These are phyloP conservation scores for Caenorhabditis tropicalis DNA, from an alignment of 1,140 invertebrate species.

Conservation along the genomic window DNA sequence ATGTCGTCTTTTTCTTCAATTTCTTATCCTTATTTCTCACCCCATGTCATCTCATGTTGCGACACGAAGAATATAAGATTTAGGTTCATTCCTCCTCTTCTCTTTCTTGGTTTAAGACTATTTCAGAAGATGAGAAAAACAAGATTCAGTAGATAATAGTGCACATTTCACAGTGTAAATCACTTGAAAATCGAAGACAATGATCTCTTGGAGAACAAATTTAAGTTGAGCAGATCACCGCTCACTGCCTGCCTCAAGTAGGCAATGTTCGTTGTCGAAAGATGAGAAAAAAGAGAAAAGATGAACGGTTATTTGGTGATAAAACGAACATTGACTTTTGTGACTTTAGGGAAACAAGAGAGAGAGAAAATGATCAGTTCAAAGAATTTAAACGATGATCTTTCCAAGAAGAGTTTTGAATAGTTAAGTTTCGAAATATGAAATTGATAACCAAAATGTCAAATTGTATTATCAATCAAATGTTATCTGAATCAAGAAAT, in stretches of 20 bases:
- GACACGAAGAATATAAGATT: not conserved
- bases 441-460: too few species aligned
- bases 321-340: too few species aligned
- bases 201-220: not conserved
- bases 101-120: not conserved
- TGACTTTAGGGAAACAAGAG: too few species aligned
- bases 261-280: slow-evolving; percentile 17
- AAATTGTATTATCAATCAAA: too few species aligned
- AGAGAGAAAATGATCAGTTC: too few species aligned
- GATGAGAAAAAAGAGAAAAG: not conserved
- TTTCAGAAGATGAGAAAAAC: not conserved
- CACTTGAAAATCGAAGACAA: slow-evolving; percentile 17
- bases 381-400: too few species aligned
- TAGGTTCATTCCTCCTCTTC: not conserved
- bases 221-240: slow-evolving; percentile 6
- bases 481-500: too few species aligned
- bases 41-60: slow-evolving; percentile 22
- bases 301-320: not conserved
- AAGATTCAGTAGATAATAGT: slow-evolving; percentile 1
- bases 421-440: too few species aligned
- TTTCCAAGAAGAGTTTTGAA: too few species aligned
- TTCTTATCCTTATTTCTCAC: slow-evolving; percentile 12
- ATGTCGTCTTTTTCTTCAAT: slow-evolving; percentile 38
- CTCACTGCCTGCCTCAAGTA: slow-evolving; percentile 13
- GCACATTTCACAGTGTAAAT: slow-evolving; percentile 33